Conservation (phyloP, 2,113 vertebrate genomes). For the Toxotes chatareus region DNA sequence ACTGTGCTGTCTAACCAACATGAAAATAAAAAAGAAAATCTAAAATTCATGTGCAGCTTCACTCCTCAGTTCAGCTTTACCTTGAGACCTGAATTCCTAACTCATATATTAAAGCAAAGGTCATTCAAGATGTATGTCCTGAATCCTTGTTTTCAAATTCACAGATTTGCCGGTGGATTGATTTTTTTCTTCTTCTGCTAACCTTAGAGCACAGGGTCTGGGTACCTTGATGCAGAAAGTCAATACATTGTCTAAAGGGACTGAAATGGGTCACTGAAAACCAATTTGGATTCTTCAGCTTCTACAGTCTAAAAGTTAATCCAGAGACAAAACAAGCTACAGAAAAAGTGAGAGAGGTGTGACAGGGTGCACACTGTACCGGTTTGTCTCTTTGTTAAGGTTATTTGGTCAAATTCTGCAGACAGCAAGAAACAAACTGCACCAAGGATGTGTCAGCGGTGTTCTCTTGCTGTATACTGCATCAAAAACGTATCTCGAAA, state of each 20-base stretch:
- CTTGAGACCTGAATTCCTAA: slow-evolving; percentile 10
- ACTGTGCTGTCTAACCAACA: not conserved
- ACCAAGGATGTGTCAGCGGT: not conserved
- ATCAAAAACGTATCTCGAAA: not conserved
- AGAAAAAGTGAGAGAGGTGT: slow-evolving; percentile 56
- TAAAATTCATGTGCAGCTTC: not conserved
- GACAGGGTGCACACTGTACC: slow-evolving; percentile 28
- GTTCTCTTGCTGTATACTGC: not conserved
- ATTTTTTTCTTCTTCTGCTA: slow-evolving; percentile 32
- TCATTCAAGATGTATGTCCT: slow-evolving; percentile 36
- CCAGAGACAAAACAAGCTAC: slow-evolving; percentile 62
- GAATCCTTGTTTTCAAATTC: slow-evolving; percentile 41
- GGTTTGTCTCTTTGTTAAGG: slow-evolving; percentile 45
- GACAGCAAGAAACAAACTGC: not conserved
- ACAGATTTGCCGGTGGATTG: slow-evolving; percentile 37
- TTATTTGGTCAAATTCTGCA: slow-evolving; percentile 40
- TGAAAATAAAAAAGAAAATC: not conserved
- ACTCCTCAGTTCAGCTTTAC: not conserved
- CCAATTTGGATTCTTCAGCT: slow-evolving; percentile 64
- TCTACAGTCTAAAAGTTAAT: slow-evolving; percentile 57
- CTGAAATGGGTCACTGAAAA: slow-evolving; percentile 59
- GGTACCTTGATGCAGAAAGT: slow-evolving; percentile 47
- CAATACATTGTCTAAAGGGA: slow-evolving; percentile 59
- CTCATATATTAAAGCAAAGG: slow-evolving; percentile 40
- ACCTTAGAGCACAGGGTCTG: slow-evolving; percentile 35